Conservation (phyloP, 2,797 vertebrate genomes). For the Ceryle rudis region DNA sequence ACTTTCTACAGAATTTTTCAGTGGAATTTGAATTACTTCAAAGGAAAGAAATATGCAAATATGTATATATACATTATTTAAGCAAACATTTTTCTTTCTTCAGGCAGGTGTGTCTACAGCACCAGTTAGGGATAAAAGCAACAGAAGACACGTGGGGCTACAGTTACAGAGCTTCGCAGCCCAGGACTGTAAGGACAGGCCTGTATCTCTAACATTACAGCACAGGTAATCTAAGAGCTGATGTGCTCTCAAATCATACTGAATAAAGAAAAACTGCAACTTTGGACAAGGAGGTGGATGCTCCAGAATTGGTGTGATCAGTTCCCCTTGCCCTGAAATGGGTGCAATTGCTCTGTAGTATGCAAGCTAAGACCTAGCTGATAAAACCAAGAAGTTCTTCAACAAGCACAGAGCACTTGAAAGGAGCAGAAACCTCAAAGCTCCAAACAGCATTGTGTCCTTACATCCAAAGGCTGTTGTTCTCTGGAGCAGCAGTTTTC, state of each 20-base stretch:
- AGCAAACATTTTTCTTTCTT: background rate
- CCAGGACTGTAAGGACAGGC: background rate
- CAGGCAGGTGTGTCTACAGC: background rate
- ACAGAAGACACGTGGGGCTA: background rate
- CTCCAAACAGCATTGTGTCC: background rate
- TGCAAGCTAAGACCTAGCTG: background rate
- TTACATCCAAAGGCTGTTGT: accelerated
- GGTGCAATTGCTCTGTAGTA: background rate
- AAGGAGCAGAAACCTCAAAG: background rate
- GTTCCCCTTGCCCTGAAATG: background rate
- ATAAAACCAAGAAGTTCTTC: background rate
- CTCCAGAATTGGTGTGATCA: background rate
- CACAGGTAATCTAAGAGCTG: background rate
- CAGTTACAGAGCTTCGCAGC: background rate
- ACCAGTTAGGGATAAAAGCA: background rate
- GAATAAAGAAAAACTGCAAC: background rate
- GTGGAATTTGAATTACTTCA: background rate
- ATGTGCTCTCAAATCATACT: background rate
- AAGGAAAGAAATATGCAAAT: background rate
- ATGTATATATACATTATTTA: background rate
- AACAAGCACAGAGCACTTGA: background rate
- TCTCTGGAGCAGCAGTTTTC: background rate
- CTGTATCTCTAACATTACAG: background rate
- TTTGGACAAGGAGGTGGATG: background rate
- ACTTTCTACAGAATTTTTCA: background rate